A percentile compares a stretch with the other conserved stretches of the same genome.
phyloP scores from a whole-genome alignment of 2,797 vertebrate genomes.

The Thalassophryne amazonica region DNA sequence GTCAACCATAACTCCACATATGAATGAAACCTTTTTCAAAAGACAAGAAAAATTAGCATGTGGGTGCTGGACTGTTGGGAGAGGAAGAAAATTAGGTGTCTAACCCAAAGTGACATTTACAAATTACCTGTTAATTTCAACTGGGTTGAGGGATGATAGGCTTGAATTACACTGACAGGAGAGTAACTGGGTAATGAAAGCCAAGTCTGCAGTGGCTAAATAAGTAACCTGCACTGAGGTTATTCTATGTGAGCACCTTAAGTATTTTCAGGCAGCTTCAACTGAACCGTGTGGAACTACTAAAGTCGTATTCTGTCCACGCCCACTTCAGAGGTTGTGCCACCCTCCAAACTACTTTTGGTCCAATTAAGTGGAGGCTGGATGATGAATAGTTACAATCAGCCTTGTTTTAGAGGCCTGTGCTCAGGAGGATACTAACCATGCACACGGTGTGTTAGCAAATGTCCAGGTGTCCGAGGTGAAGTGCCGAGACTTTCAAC shows the following conservation, averaged over 20 bases:
- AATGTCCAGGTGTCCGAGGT: conserved; percentile 66
- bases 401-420: conserved; percentile 74
- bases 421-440: conserved; percentile 76
- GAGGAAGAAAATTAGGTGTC: conserved; percentile 97
- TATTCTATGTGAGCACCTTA: conserved; percentile 62
- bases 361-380: conserved; percentile 57
- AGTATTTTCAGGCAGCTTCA: conserved; percentile 36
- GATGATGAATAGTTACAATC: conserved; percentile 85
- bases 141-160: conserved; percentile 97
- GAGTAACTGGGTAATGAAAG: conserved; percentile 90
- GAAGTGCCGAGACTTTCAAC: conserved; percentile 60
- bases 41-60: conserved; percentile 96
- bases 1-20: conserved; percentile 97
- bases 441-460: conserved; percentile 40
- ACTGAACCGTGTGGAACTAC: conserved; percentile 16
- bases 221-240: conserved; percentile 79
- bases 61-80: conserved; percentile 90
- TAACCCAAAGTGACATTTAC: conserved; percentile 99
- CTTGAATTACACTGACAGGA: conserved; percentile 95
- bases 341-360: conserved; percentile 54
- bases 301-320: conserved; percentile 36
- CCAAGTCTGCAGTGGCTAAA: conserved; percentile 84
- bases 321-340: conserved; percentile 57
- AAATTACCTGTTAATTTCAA: conserved; percentile 99
- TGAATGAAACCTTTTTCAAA: conserved; percentile 98